Evolutionary conservation across 2,797 vertebrate genomes (phyloP).

Genomic region (Acomys russatus): DNA sequence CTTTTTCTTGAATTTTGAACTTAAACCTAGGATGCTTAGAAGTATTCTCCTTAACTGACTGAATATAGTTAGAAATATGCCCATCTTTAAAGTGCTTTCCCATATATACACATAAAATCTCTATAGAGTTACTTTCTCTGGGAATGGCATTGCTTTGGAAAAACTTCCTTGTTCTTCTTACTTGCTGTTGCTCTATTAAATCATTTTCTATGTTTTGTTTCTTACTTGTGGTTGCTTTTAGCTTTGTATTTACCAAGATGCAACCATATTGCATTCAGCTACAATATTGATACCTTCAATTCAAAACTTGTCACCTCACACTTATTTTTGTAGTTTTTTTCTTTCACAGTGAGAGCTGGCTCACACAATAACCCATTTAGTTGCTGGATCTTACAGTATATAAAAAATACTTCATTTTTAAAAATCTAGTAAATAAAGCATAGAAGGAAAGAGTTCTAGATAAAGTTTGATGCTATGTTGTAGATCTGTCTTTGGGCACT

Average conservation of each 20-base stretch:
- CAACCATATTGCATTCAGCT: not conserved
- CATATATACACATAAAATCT: not conserved
- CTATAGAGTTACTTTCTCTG: not conserved
- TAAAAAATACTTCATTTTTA: constrained; percentile 43
- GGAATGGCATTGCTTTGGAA: not conserved
- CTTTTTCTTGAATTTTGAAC: not conserved
- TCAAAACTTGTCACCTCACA: not conserved
- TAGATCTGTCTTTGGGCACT: not conserved
- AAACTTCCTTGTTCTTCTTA: not conserved
- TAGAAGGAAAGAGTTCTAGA: constrained; percentile 29
- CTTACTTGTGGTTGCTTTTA: not conserved
- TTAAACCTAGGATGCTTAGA: not conserved
- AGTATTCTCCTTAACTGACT: not conserved
- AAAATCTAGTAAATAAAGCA: constrained; percentile 16
- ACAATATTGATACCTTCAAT: not conserved
- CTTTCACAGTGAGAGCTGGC: constrained; percentile 1
- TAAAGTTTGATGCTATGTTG: constrained; percentile 48
- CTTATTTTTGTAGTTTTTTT: constrained; percentile 14
- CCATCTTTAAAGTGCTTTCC: not conserved
- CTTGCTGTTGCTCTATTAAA: not conserved
- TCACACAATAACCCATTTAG: not conserved
- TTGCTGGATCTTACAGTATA: not conserved
- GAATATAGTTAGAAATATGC: not conserved
- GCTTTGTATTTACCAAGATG: not conserved
- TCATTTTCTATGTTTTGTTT: constrained; percentile 22